Conservation (phyloP, 2,888 invertebrate genomes). For the Pristionchus maxplancki region DNA sequence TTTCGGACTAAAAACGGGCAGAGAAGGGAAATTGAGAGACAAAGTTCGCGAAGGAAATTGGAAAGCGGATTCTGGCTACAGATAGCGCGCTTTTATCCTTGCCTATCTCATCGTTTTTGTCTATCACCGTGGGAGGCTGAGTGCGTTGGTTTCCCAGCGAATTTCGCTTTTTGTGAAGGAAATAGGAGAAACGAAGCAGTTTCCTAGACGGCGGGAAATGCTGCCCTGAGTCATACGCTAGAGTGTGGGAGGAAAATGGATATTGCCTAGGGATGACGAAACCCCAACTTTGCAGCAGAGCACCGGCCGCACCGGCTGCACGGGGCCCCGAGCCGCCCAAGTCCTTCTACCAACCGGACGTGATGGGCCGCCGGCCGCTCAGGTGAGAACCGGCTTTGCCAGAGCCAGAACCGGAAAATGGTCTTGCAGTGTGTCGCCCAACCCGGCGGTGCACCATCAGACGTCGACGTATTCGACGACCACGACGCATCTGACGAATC, state of each 20-base stretch:
- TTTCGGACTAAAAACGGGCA: not conserved
- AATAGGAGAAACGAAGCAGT: not conserved
- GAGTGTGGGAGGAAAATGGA: not conserved
- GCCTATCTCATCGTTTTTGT: not conserved
- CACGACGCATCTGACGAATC: conserved; percentile 51
- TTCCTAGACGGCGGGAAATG: not conserved
- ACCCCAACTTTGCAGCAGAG: conserved; percentile 1
- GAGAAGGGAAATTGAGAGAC: not conserved
- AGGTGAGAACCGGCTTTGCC: not conserved
- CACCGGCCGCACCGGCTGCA: conserved; percentile 61
- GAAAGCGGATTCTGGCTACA: not conserved
- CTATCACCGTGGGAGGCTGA: not conserved
- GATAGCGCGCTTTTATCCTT: conserved; percentile 6
- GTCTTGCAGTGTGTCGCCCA: conserved; percentile 39
- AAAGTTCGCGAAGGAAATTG: not conserved
- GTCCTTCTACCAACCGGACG: conserved; percentile 67
- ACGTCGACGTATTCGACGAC: conserved; percentile 46
- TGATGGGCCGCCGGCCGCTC: conserved; percentile 46
- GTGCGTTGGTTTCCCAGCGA: not conserved
- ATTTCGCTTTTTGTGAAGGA: not conserved
- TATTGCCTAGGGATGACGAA: not conserved
- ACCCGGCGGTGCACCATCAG: conserved; percentile 46
- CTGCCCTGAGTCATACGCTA: not conserved
- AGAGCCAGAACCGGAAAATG: not conserved
- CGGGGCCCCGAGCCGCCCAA: conserved; percentile 66